These are phyloP conservation scores for Panzeria rudis DNA, from an alignment of 2,888 invertebrate species.

Conservation along the genomic window DNA sequence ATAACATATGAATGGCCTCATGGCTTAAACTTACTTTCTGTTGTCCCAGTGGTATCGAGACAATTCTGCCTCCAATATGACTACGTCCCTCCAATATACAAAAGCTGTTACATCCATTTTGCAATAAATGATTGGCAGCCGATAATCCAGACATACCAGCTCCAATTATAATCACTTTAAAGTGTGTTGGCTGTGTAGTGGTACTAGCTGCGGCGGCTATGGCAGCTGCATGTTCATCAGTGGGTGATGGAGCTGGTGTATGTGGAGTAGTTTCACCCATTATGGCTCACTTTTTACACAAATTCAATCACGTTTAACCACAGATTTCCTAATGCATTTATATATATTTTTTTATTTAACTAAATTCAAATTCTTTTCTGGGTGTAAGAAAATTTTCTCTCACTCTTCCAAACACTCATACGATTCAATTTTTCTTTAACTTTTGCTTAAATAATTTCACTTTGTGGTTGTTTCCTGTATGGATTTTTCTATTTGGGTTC, in stretches of 20 bases:
- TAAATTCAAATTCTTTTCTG: conserved; percentile 16
- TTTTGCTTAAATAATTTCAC: conserved; percentile 53
- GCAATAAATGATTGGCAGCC: conserved; percentile 91
- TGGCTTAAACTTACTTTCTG: conserved; percentile 82
- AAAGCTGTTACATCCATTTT: conserved; percentile 91
- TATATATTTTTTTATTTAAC: conserved; percentile 14
- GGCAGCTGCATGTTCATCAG: conserved; percentile 75
- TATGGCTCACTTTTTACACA: conserved; percentile 48
- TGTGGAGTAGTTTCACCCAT: conserved; percentile 78
- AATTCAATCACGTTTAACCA: background rate
- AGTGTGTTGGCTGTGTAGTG: conserved; percentile 80
- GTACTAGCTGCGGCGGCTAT: conserved; percentile 64
- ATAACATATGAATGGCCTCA: conserved; percentile 44
- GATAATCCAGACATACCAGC: conserved; percentile 92
- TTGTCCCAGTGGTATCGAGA: conserved; percentile 88
- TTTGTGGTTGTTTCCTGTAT: conserved; percentile 67
- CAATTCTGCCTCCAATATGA: conserved; percentile 92
- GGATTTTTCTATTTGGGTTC: conserved; percentile 61
- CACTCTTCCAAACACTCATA: conserved; percentile 35
- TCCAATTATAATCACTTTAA: conserved; percentile 92
- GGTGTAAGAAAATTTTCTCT: conserved; percentile 32
- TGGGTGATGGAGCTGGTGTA: conserved; percentile 78
- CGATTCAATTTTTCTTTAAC: conserved; percentile 11
- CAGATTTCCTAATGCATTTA: conserved; percentile 55
- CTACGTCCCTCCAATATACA: conserved; percentile 91